Evolutionary conservation across 2,888 invertebrate genomes (phyloP), one percentile per base, ranked within the genome.

Genomic region (Patella depressa): DNA sequence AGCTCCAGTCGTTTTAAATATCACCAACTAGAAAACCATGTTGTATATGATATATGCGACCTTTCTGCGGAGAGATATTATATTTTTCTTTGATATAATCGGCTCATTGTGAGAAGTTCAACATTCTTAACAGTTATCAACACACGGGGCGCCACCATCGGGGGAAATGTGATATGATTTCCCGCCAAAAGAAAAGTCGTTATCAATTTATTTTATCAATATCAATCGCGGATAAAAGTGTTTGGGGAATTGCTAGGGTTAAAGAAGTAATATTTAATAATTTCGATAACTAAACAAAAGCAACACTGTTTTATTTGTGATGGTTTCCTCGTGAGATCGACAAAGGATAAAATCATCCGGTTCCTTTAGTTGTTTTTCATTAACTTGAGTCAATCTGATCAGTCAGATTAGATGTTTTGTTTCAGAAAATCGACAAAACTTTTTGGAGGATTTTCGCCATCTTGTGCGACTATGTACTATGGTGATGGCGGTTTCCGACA

Each of bases 51-150:
- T 19, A 65, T 24, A 24, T 11, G 65, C 65, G 65, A 65, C 65
- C 65, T 65, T 65, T 65, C 19, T 24, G 9, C 19, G 24, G 65
- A 65, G 65, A 65, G 65, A 65, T 24, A 65, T 65, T 65, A 65
- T 65, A 65, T 65, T 65, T 65, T 19, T 65, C 65, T 65, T 65
- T 65, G 65, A 65, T 65, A 65, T 65, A 24, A 65, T 65, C 65
- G 65, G 65, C 65, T 24, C 65, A 65, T 24, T 24, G 65, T 14
- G 65, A 65, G 65, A 65, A 65, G 65, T 65, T 65, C 65, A 15
- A 19, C 65, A 65, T 65, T 65, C 65, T 19, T 65, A 65, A 65
- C 65, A 65, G 65, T 65, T 65, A 65, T 65, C 65, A 65, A 24
- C 65, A 11, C 65, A 12, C 65, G 65, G 24, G 65, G 24, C 65